phyloP scores from a whole-genome alignment of 1,140 invertebrate species.

The Drosophila pallidifrons region DNA sequence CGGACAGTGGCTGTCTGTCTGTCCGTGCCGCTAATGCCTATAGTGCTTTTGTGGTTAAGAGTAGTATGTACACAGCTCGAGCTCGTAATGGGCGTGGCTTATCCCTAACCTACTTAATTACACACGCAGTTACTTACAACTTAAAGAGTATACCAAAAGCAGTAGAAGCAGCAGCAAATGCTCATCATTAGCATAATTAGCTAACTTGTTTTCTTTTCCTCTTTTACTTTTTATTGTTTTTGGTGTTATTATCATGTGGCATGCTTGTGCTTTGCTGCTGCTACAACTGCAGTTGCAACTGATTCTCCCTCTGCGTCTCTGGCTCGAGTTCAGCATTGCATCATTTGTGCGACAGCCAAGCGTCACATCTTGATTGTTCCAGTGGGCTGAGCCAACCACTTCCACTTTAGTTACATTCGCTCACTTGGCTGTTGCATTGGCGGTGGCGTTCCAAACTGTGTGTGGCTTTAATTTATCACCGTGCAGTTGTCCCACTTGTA shows the following conservation, averaged over 20 bases:
- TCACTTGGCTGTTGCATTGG: constrained; percentile 68
- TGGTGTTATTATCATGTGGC: constrained; percentile 52
- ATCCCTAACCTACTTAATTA: constrained; percentile 72
- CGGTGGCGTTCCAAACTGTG: constrained; percentile 70
- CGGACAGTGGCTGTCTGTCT: constrained; percentile 10
- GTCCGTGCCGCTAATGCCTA: constrained; percentile 45
- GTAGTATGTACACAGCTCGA: constrained; percentile 70
- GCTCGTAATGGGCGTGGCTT: constrained; percentile 39
- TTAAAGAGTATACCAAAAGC: constrained; percentile 51
- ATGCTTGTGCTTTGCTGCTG: not conserved
- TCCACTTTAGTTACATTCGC: constrained; percentile 45
- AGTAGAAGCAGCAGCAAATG: constrained; percentile 14
- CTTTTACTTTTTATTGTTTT: constrained; percentile 4
- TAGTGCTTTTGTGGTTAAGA: constrained; percentile 50
- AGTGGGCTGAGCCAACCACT: constrained; percentile 13
- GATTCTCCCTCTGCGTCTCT: constrained; percentile 14
- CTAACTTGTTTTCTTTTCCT: constrained; percentile 12
- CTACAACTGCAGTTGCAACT: constrained; percentile 8
- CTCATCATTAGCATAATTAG: constrained; percentile 74
- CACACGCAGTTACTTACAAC: constrained; percentile 75
- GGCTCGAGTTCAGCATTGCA: constrained; percentile 48
- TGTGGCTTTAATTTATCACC: constrained; percentile 77
- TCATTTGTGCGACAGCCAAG: constrained; percentile 54
- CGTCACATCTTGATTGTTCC: constrained; percentile 43
- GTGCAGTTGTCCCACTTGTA: constrained; percentile 66